Conservation (phyloP, 2,888 invertebrate species). For the Volucella inflata region DNA sequence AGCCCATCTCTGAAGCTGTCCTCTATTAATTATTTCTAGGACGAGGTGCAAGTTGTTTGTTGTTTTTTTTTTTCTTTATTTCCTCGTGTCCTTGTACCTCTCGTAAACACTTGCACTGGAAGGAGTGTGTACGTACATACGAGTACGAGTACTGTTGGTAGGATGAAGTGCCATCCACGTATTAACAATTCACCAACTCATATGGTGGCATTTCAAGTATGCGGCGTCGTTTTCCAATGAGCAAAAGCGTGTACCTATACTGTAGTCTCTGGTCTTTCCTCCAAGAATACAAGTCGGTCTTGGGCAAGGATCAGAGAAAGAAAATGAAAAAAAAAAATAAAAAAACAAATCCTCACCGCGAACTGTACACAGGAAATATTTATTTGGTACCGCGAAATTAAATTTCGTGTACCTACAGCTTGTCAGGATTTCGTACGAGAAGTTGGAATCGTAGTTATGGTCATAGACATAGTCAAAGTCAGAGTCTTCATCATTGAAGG, state of each 20-base stretch:
- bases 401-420: conserved; percentile 67
- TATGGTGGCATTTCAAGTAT: conserved; percentile 69
- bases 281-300: conserved; percentile 68
- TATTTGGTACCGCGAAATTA: conserved; percentile 75
- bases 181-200: conserved; percentile 72
- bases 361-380: conserved; percentile 51
- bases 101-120: conserved; percentile 28
- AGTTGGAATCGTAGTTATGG: conserved; percentile 23
- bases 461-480: conserved; percentile 8
- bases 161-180: conserved; percentile 38
- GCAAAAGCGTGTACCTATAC: background rate
- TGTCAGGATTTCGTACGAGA: too few species aligned
- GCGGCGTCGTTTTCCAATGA: conserved; percentile 26
- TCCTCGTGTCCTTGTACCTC: background rate
- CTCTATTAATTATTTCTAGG: conserved; percentile 73
- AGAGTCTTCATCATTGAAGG: conserved; percentile 9
- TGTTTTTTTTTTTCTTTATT: conserved; percentile 28
- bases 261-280: conserved; percentile 6
- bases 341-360: conserved; percentile 48
- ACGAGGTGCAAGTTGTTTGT: conserved; percentile 53
- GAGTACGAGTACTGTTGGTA: too few species aligned
- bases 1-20: conserved; percentile 1
- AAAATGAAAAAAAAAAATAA: conserved; percentile 58
- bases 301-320: too few species aligned
- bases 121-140: too few species aligned